A percentile compares a stretch with the other conserved stretches of the same genome.
These are phyloP conservation scores for Procambarus clarkii DNA, from an alignment of 1,140 invertebrate genomes.

Conservation along the genomic window DNA sequence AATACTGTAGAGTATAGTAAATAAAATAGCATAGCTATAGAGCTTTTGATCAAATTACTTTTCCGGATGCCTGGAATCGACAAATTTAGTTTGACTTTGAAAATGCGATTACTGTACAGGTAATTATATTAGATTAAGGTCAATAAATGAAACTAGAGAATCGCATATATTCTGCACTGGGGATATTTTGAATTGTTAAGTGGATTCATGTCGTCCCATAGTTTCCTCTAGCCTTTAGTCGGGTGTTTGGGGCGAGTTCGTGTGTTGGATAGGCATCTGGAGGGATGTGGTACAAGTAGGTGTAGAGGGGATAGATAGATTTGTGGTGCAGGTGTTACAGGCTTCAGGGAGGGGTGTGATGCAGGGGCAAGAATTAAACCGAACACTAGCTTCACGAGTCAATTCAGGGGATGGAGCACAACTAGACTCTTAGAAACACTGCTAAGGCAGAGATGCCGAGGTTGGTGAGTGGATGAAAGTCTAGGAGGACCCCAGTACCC, in stretches of 20 bases:
- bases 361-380: too few species aligned
- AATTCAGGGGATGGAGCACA: too few species aligned
- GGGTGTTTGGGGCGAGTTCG: not conserved
- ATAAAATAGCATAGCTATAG: too few species aligned
- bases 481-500: not conserved
- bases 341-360: too few species aligned
- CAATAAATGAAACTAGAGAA: not conserved
- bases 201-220: constrained; percentile 42
- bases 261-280: too few species aligned
- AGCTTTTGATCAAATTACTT: too few species aligned
- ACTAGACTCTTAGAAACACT: too few species aligned
- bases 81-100: constrained; percentile 4
- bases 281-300: too few species aligned
- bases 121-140: constrained; percentile 51
- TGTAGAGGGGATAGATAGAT: not conserved
- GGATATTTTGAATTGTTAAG: constrained; percentile 57
- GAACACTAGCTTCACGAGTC: too few species aligned
- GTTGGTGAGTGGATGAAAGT: too few species aligned
- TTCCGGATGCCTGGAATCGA: not conserved
- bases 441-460: too few species aligned
- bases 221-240: constrained; percentile 26
- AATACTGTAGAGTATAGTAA: too few species aligned
- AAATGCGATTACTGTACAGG: constrained; percentile 47
- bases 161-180: not conserved
- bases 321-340: not conserved